Base-by-base conservation (phyloP, 30 jellyfish, hydroid and myxozoan genomes). In the Sanderia malayensis region DNA sequence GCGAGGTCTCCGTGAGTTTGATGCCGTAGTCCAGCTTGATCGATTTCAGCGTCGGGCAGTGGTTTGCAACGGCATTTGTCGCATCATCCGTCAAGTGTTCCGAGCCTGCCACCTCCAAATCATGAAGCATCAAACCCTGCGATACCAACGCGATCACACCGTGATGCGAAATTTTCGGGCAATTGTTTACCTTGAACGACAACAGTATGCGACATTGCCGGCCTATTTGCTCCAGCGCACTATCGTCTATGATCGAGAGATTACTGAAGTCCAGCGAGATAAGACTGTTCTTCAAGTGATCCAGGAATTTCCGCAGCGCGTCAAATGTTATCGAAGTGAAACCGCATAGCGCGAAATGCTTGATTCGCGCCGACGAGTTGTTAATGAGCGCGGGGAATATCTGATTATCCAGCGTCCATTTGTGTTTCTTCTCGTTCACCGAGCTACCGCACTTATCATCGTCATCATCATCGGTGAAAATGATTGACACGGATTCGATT, bases 281-380 rank as follows among this genome's bases (percentile, higher is more conserved):
- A 44, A 91, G 41, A 44, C 95, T 76, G 69, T 58, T 61, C 44
- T 73, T 79, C 46, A 91, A 78, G 74, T 91, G 78, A 23, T 86
- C 82, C 37, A 91, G 49, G 65, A 91, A 79, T 18, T 91, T 91
- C 70, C 85, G 74, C 61, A 91, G 53, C 0, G 95, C 96, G 64
- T 83, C 96, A 46, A 64, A 73, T 10, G 98, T 83, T 31, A 91
- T 76, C 58, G 73, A 67, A 8, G 82, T 53, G 55, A 91, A 91
- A 3, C 98, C 98, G 53, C 96, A 91, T 28, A 91, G 49, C 20
- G 96, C 83, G 74, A 91, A 84, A 60, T 91, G 98, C n/a, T 82
- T 61, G 2, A 91, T 78, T 23, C 94, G 59, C 15, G 98, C 87
- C 19, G 95, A 85, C 57, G 94, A 64, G 58, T 82, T 91, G 65